phyloP scores from a whole-genome alignment of 2,113 vertebrate genomes.

The Neodontobutis hainanensis region DNA sequence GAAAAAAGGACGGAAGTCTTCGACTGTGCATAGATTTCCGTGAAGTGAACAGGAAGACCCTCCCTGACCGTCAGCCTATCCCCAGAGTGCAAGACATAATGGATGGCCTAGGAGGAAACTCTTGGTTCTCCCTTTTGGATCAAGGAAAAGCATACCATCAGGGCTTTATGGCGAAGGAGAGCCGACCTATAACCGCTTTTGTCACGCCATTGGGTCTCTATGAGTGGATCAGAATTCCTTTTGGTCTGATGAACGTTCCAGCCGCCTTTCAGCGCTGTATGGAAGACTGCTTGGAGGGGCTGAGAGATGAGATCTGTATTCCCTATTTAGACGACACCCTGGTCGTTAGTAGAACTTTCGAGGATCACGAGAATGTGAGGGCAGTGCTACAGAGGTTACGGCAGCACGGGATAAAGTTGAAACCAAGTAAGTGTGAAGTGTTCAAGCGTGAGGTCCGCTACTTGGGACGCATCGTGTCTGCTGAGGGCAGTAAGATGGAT shows the following conservation, averaged over 20 bases:
- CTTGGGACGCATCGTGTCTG: neutral
- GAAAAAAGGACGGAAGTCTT: neutral
- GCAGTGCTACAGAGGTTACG: neutral
- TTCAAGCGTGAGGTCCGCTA: neutral
- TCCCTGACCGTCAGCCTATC: slow-evolving; percentile 8
- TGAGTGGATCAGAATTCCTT: too few species aligned
- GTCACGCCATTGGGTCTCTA: too few species aligned
- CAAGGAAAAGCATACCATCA: too few species aligned
- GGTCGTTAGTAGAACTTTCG: neutral
- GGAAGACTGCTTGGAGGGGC: too few species aligned
- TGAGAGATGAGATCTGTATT: too few species aligned
- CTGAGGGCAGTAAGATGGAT: neutral
- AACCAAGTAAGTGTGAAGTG: neutral
- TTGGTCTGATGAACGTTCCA: too few species aligned
- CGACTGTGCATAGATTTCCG: neutral
- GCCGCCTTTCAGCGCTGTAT: too few species aligned
- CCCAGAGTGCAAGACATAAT: slow-evolving; percentile 2
- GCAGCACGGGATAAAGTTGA: neutral
- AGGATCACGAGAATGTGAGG: too few species aligned
- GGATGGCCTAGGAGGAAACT: neutral
- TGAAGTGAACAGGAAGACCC: neutral
- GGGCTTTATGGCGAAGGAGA: too few species aligned
- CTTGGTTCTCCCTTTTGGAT: too few species aligned
- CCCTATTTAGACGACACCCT: neutral
- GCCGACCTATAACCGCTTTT: too few species aligned